These are phyloP conservation scores for Leucoma salicis DNA, from an alignment of 2,888 invertebrate genomes.

Conservation along the genomic window DNA sequence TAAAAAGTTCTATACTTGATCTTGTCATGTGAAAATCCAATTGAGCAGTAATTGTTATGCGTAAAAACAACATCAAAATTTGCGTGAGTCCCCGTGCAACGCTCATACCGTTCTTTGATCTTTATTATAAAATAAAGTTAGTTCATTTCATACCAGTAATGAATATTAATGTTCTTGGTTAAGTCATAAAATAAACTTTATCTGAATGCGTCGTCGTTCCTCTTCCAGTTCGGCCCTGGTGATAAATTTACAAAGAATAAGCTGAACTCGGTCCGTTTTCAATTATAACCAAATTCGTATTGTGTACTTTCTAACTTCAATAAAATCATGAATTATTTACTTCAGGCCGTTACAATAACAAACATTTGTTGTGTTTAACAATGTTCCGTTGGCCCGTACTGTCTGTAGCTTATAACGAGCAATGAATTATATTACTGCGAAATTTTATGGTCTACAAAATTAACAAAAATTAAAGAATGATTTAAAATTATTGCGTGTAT, in stretches of 20 bases:
- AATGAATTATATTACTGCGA: slow-evolving; percentile 19
- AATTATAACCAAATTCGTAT: slow-evolving; percentile 69
- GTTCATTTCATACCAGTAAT: slow-evolving; percentile 76
- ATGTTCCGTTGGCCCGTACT: slow-evolving; percentile 24
- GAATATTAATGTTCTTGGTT: slow-evolving; percentile 79
- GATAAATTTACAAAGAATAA: slow-evolving; percentile 75
- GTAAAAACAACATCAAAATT: slow-evolving; percentile 43
- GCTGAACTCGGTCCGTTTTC: slow-evolving; percentile 70
- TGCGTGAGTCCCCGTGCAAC: slow-evolving; percentile 37
- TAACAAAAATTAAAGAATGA: slow-evolving; percentile 28
- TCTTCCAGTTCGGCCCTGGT: slow-evolving; percentile 56
- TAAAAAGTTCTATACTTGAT: too few relatives aligned
- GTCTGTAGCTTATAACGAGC: slow-evolving; percentile 24
- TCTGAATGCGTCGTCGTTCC: slow-evolving; percentile 66
- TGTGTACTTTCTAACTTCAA: slow-evolving; percentile 64
- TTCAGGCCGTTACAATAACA: slow-evolving; percentile 50
- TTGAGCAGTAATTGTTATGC: slow-evolving; percentile 25
- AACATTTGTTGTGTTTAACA: slow-evolving; percentile 50
- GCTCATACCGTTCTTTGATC: slow-evolving; percentile 58
- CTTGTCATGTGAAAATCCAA: too few relatives aligned
- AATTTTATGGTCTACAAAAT: slow-evolving; percentile 29
- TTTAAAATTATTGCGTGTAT: slow-evolving; percentile 27
- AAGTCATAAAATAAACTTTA: slow-evolving; percentile 80
- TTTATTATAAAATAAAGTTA: slow-evolving; percentile 78
- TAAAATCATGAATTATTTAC: slow-evolving; percentile 69